Conservation (phyloP, 2,888 invertebrate genomes). For the Phlogophora meticulosa region DNA sequence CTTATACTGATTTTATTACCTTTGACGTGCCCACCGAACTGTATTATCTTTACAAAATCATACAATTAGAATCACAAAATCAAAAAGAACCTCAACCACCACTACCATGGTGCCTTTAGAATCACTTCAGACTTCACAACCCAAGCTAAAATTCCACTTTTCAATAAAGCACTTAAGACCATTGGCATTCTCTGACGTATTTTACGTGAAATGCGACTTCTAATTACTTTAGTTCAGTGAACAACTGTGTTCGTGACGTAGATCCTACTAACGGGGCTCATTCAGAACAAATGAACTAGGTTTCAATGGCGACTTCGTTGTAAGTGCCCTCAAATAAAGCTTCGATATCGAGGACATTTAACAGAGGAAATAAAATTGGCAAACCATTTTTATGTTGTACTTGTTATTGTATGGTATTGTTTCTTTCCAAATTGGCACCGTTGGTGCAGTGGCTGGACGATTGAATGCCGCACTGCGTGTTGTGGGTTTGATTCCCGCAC, state of each 20-base stretch:
- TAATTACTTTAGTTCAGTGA: conserved; percentile 67
- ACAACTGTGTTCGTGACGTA: conserved; percentile 69
- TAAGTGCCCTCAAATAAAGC: conserved; percentile 72
- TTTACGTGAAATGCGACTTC: conserved; percentile 65
- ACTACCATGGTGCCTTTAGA: conserved; percentile 12
- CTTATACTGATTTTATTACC: not conserved
- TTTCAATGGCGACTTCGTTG: conserved; percentile 69
- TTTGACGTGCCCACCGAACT: too few relatives aligned
- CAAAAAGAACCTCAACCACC: conserved; percentile 1
- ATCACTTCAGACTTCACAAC: conserved; percentile 30
- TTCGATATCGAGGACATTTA: conserved; percentile 42
- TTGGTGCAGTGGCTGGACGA: too few relatives aligned
- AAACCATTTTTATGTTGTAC: conserved; percentile 17
- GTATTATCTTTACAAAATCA: too few relatives aligned
- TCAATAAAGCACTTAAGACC: conserved; percentile 57
- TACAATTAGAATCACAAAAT: not conserved
- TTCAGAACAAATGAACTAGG: conserved; percentile 75
- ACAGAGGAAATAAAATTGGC: conserved; percentile 29
- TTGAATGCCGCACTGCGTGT: too few relatives aligned
- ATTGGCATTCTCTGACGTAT: conserved; percentile 55
- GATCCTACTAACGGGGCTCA: conserved; percentile 68
- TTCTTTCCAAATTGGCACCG: too few relatives aligned
- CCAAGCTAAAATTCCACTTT: conserved; percentile 47
- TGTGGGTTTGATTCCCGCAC: too few relatives aligned
- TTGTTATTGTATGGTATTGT: conserved; percentile 11